Evolutionary conservation across 2,797 vertebrate genomes (phyloP).

Genomic region (Alauda arvensis): DNA sequence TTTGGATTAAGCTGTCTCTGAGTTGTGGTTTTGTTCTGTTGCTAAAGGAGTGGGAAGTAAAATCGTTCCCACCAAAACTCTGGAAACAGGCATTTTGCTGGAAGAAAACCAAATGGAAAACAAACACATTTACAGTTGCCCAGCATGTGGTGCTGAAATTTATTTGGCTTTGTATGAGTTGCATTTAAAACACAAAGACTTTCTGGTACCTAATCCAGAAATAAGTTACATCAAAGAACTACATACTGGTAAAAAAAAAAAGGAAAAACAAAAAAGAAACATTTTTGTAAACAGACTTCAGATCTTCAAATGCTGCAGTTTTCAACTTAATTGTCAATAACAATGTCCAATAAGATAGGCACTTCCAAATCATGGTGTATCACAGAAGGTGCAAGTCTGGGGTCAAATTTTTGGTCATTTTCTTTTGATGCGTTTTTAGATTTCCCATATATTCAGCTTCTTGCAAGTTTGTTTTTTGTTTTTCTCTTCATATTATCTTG

Average conservation of each 20-base stretch:
- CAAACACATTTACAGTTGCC: not conserved
- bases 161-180: not conserved
- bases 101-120: not conserved
- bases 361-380: not conserved
- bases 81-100: not conserved
- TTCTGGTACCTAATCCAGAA: not conserved
- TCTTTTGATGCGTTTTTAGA: not conserved
- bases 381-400: not conserved
- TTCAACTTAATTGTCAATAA: not conserved
- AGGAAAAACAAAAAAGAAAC: too few species aligned
- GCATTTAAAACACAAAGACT: not conserved
- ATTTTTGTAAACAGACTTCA: not conserved
- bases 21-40: not conserved
- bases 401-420: not conserved
- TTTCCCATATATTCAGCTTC: not conserved
- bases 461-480: fast-evolving
- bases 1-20: not conserved
- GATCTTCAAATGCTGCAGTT: not conserved
- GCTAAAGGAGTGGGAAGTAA: not conserved
- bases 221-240: slow-evolving; percentile 14
- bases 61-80: not conserved
- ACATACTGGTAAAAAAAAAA: not conserved
- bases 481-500: not conserved
- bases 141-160: not conserved
- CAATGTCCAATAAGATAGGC: not conserved